Evolutionary conservation across 2,797 vertebrate genomes (phyloP), one percentile per base, ranked within the genome.

Genomic region (Accipiter badius): DNA sequence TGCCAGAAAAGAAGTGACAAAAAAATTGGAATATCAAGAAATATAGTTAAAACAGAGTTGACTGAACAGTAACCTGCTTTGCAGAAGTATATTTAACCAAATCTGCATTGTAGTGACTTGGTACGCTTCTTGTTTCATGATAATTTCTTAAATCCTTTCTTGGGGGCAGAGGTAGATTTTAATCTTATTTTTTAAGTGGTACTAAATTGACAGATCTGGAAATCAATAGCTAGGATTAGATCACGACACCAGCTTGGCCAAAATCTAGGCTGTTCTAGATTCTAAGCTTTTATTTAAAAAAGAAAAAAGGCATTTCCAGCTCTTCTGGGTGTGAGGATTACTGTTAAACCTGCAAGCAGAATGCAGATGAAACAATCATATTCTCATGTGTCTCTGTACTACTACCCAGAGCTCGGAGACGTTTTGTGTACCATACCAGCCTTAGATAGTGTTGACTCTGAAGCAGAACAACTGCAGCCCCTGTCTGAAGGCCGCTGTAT

Each of bases 341-440:
- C n/a, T 57, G 11, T 62, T 89, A 82, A 44, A 72, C 40, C 13
- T 28, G 6, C 10, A 10, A 92, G 29, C 44, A 70, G 47, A 74
- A 40, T 37, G 52, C 69, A 81, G 28, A 39, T 71, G 52, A 46
- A 66, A 31, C 15, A 25, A 12, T 31, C 14, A 2, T 25, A 15
- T 44, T 31, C 66, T 82, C 21, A 12, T 2, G 2, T 74, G 39
- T 79, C 49, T 61, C 35, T 81, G 3, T 44, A 3, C 49, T 59
- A 1, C 40, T 62, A 2, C 10, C 11, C 13, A 52, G 39, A 79
- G 40, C 46, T 37, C 0, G 0, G 62, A 47, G 55, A 12, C 0
- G 0, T 61, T 87, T 80, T 8, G 15, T 40, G 24, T 79, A 15
- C 47, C 7, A 0, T 37, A 6, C 9, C 22, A 31, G 37, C 44